Conservation (phyloP, 1,140 invertebrate species). For the Cephus cinctus region DNA sequence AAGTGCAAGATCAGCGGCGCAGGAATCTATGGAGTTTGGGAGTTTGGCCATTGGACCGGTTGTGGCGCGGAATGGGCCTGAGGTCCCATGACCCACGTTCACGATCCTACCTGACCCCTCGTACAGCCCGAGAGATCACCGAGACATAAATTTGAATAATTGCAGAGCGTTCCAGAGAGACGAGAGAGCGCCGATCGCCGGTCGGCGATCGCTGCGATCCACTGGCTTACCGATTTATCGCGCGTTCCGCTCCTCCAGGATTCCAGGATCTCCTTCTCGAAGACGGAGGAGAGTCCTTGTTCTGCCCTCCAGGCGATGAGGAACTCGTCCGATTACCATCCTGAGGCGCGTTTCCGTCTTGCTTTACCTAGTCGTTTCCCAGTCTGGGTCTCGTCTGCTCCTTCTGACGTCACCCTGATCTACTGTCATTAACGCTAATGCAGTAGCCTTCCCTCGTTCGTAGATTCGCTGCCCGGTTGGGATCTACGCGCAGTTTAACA, state of each 20-base stretch:
- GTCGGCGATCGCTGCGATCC: too few relatives aligned
- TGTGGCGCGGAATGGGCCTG: neutral
- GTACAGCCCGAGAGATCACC: neutral
- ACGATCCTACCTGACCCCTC: neutral
- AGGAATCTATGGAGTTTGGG: too few relatives aligned
- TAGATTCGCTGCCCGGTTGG: conserved; percentile 11
- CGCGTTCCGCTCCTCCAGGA: too few relatives aligned
- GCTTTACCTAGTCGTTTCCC: neutral
- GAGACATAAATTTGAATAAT: conserved; percentile 2
- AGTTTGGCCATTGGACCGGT: too few relatives aligned
- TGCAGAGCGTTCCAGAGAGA: neutral
- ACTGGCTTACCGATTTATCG: too few relatives aligned
- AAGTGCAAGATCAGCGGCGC: too few relatives aligned
- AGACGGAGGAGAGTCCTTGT: too few relatives aligned
- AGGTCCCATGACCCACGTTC: neutral
- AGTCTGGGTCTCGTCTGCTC: neutral
- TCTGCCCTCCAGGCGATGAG: too few relatives aligned
- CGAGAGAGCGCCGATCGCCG: neutral
- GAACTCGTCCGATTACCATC: neutral
- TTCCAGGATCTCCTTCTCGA: too few relatives aligned
- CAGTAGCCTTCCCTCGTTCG: neutral
- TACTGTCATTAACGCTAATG: neutral
- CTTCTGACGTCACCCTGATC: neutral
- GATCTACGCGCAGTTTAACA: conserved; percentile 38
- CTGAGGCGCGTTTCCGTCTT: neutral